phyloP scores from a whole-genome alignment of 2,797 vertebrate species.

The Molothrus aeneus region DNA sequence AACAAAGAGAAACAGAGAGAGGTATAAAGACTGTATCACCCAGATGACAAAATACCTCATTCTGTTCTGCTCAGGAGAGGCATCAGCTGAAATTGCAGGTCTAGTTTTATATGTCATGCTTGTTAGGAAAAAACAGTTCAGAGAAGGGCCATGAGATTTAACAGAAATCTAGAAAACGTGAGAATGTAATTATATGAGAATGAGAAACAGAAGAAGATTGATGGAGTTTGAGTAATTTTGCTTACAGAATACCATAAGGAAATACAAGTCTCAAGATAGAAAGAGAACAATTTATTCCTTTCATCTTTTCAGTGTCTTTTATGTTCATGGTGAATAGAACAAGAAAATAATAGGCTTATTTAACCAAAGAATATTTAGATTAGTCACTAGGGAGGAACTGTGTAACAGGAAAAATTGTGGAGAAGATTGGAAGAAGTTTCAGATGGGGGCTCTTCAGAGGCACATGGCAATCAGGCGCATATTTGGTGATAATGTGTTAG shows the following conservation, averaged over 20 bases:
- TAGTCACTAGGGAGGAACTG: background rate
- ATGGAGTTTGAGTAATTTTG: background rate
- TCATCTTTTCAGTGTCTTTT: background rate
- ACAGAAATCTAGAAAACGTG: background rate
- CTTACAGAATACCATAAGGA: background rate
- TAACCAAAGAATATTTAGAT: background rate
- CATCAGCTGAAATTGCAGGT: background rate
- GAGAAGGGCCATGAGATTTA: background rate
- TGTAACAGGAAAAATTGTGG: background rate
- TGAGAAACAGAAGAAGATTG: background rate
- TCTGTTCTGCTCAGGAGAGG: background rate
- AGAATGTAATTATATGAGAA: background rate
- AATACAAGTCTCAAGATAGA: background rate
- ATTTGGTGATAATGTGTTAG: background rate
- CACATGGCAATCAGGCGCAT: accelerated
- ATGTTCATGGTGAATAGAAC: background rate
- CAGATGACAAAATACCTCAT: background rate
- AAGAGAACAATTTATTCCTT: background rate
- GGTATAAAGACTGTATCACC: background rate
- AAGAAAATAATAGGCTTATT: slow-evolving; percentile 5
- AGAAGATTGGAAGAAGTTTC: background rate
- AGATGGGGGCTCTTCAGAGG: background rate
- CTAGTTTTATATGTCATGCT: background rate
- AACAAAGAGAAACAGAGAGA: background rate
- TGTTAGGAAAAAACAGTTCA: background rate